phyloP scores from a whole-genome alignment of 2,888 invertebrate species.

The Adelphocoris suturalis region DNA sequence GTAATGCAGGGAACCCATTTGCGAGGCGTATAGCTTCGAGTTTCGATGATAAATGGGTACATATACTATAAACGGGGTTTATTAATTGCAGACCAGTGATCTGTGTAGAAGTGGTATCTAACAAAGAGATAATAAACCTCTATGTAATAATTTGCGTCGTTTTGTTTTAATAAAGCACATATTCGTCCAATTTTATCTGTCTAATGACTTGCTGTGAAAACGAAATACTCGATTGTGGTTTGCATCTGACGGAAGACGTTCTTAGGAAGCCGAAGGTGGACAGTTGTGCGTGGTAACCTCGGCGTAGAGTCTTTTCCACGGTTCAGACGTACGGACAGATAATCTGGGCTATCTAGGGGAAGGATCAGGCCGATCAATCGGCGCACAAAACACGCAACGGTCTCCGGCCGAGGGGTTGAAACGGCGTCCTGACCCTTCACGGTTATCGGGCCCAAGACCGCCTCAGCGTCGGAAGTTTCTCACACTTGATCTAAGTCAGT shows the following conservation, averaged over 20 bases:
- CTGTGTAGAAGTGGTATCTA: no score
- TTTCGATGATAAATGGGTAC: no score
- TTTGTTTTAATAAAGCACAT: no score
- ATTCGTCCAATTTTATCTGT: no score
- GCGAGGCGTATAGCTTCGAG: no score
- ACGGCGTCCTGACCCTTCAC: conserved; percentile 9
- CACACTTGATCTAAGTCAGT: conserved; percentile 58
- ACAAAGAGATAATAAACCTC: no score
- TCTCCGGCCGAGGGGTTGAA: background rate
- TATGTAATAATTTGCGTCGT: no score
- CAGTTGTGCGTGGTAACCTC: conserved; percentile 33
- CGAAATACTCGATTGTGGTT: no score
- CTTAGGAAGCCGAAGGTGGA: background rate
- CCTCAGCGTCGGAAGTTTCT: conserved; percentile 31
- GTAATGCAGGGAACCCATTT: no score
- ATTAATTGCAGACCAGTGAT: no score
- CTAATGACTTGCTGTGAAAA: no score
- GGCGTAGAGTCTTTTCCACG: conserved; percentile 16
- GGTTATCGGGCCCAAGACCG: background rate
- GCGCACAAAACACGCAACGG: conserved; percentile 30
- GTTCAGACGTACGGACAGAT: conserved; percentile 49
- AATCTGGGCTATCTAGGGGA: conserved; percentile 8
- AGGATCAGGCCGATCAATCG: conserved; percentile 37
- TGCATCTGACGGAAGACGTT: background rate
- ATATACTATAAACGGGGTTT: no score